A percentile compares a stretch with the other conserved stretches of the same genome.
Conservation (phyloP, 2,113 vertebrate genomes). For the Boulengeromyrus knoepffleri region DNA sequence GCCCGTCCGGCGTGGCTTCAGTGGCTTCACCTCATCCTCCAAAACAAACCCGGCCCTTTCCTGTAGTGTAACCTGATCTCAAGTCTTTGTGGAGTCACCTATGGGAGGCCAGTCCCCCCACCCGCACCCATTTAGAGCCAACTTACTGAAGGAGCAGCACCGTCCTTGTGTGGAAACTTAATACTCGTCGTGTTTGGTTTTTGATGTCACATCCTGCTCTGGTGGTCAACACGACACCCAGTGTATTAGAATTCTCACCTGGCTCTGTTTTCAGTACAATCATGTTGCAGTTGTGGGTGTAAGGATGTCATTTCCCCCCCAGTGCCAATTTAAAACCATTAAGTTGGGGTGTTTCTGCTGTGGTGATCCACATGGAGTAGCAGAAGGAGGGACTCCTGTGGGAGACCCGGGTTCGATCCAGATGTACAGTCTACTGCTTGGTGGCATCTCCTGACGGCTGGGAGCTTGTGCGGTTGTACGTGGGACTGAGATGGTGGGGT, state of each 20-base stretch:
- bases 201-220: background rate
- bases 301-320: background rate
- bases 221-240: background rate
- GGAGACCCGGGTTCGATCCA: background rate
- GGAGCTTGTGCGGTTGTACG: background rate
- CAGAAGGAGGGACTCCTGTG: background rate
- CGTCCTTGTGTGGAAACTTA: background rate
- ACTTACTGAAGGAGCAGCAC: background rate
- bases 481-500: background rate
- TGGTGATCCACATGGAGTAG: background rate
- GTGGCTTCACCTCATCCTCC: slow-evolving; percentile 20
- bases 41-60: slow-evolving; percentile 48
- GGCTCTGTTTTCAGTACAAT: background rate
- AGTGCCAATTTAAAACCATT: background rate
- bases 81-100: slow-evolving; percentile 27
- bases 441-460: background rate
- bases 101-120: slow-evolving; percentile 29
- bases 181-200: background rate
- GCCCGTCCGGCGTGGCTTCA: background rate
- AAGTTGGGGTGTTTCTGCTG: background rate
- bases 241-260: background rate
- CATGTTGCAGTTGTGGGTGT: background rate
- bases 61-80: slow-evolving; percentile 38
- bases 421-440: background rate
- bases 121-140: slow-evolving; percentile 29